phyloP scores from a whole-genome alignment of 2,797 vertebrate genomes.

The Pygocentrus nattereri region DNA sequence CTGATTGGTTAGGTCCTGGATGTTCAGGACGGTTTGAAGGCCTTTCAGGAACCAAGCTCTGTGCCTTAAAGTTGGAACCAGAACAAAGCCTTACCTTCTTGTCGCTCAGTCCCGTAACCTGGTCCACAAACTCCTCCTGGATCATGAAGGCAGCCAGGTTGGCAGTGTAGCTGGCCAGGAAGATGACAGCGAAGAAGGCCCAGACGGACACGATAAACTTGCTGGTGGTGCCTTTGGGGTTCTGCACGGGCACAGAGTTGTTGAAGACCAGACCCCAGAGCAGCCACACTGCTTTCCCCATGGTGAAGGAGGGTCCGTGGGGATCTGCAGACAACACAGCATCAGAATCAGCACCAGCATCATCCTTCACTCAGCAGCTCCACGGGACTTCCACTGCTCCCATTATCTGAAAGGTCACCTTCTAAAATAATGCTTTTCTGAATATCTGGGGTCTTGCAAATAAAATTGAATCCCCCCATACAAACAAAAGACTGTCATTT shows the following conservation, averaged over 20 bases:
- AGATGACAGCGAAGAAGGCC: slow-evolving; percentile 99
- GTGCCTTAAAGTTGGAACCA: background rate
- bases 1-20: too few relatives aligned
- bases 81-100: slow-evolving; percentile 86
- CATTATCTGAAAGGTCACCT: slow-evolving; percentile 22
- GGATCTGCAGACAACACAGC: slow-evolving; percentile 79
- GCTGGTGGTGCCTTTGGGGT: slow-evolving; percentile 96
- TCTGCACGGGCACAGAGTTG: slow-evolving; percentile 98
- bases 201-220: slow-evolving; percentile 99
- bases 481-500: too few relatives aligned
- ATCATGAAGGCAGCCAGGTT: slow-evolving; percentile 99
- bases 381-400: background rate
- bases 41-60: background rate
- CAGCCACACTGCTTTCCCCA: slow-evolving; percentile 97
- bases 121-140: slow-evolving; percentile 98
- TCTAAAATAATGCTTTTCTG: slow-evolving; percentile 39
- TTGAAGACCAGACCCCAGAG: slow-evolving; percentile 99
- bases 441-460: too few relatives aligned
- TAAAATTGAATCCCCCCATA: too few relatives aligned
- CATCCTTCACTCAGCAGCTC: background rate
- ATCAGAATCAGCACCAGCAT: background rate
- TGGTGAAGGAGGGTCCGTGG: slow-evolving; percentile 96
- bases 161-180: slow-evolving; percentile 98
- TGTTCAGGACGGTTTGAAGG: background rate
- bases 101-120: slow-evolving; percentile 96